These are phyloP conservation scores for Miichthys miiuy DNA, from an alignment of 2,797 vertebrate genomes.

Conservation along the genomic window DNA sequence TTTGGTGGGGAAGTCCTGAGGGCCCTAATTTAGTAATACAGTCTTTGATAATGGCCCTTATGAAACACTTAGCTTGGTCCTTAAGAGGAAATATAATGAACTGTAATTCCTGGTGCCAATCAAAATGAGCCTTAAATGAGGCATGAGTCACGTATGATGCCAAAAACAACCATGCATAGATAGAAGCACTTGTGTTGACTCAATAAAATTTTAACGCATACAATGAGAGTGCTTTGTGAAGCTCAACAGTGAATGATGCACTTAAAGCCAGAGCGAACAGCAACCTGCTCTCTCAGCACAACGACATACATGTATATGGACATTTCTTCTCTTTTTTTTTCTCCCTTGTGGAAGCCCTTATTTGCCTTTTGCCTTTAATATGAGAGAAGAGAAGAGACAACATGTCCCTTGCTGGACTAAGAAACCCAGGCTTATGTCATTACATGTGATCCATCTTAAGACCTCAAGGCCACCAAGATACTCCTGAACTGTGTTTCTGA, in stretches of 20 bases:
- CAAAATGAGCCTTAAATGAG: conserved; percentile 44
- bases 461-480: conserved; percentile 23
- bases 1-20: neutral
- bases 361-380: conserved; percentile 9
- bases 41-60: conserved; percentile 54
- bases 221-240: conserved; percentile 42
- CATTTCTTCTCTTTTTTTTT: conserved; percentile 4
- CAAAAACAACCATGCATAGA: conserved; percentile 22
- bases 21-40: conserved; percentile 53
- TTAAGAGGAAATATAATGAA: conserved; percentile 36
- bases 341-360: neutral
- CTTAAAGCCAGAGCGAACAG: conserved; percentile 12
- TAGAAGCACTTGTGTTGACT: conserved; percentile 36
- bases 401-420: neutral
- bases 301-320: conserved; percentile 10
- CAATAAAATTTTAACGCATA: conserved; percentile 60
- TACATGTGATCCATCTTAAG: conserved; percentile 11
- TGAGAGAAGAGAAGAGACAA: neutral
- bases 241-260: conserved; percentile 40
- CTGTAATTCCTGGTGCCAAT: conserved; percentile 45
- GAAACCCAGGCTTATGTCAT: conserved; percentile 25
- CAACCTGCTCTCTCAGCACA: conserved; percentile 26
- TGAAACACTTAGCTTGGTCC: conserved; percentile 30
- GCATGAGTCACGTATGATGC: conserved; percentile 25
- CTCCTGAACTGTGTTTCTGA: conserved; percentile 24